A percentile compares a stretch with the other conserved stretches of the same genome.
phyloP scores from a whole-genome alignment of 2,797 vertebrate species.

The Cygnus olor region DNA sequence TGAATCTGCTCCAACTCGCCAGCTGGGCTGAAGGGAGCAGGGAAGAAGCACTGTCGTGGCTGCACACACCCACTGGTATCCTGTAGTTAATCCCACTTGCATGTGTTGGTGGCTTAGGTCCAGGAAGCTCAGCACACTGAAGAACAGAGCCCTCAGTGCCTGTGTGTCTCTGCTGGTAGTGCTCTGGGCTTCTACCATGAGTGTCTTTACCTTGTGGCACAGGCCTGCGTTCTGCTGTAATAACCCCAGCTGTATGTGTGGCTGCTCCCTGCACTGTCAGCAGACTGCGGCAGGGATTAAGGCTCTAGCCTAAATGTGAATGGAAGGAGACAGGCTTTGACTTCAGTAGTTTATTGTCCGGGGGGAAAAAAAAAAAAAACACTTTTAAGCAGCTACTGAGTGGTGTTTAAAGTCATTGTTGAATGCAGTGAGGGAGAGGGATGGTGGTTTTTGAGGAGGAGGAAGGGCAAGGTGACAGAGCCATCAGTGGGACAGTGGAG shows the following conservation, averaged over 20 bases:
- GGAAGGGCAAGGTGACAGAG: background rate
- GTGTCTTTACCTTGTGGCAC: background rate
- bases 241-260: background rate
- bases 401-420: background rate
- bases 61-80: background rate
- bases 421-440: background rate
- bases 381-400: background rate
- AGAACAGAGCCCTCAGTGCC: rapidly evolving
- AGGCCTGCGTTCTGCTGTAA: background rate
- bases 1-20: background rate
- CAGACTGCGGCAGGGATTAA: background rate
- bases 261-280: background rate
- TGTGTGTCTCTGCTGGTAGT: background rate
- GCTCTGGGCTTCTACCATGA: background rate
- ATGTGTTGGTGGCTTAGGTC: background rate
- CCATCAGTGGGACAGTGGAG: background rate
- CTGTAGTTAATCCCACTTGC: background rate
- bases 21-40: background rate
- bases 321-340: background rate
- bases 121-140: background rate
- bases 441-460: background rate
- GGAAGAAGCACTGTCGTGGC: background rate
- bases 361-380: no score
- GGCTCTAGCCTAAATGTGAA: background rate
- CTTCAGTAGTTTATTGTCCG: background rate